Evolutionary conservation across 1,140 invertebrate species (phyloP).

Genomic region (Meteorus sp.): DNA sequence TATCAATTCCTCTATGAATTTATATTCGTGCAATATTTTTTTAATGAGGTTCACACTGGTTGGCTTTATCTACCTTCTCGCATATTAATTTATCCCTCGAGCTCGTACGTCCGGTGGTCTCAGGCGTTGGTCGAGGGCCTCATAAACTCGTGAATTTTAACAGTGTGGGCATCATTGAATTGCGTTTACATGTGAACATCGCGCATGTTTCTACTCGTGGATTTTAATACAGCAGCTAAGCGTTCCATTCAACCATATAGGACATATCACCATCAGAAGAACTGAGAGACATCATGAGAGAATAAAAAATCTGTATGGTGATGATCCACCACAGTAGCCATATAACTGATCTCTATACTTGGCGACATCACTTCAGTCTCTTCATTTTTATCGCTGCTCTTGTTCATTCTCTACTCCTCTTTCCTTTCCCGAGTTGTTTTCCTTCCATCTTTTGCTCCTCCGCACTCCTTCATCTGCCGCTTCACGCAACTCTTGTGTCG

Average conservation of each 20-base stretch:
- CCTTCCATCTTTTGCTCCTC: too few relatives aligned
- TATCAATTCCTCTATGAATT: too few relatives aligned
- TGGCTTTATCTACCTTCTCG: slow-evolving; percentile 18
- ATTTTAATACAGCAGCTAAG: background rate
- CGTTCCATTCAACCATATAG: too few relatives aligned
- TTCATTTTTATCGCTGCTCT: too few relatives aligned
- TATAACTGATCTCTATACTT: background rate
- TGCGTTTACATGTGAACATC: slow-evolving; percentile 11
- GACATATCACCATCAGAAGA: too few relatives aligned
- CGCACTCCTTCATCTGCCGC: background rate
- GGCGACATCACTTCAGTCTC: too few relatives aligned
- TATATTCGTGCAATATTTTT: too few relatives aligned
- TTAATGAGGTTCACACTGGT: too few relatives aligned
- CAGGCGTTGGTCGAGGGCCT: slow-evolving; percentile 20
- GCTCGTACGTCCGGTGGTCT: slow-evolving; percentile 33
- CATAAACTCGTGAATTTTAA: slow-evolving; percentile 24
- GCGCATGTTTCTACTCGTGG: background rate
- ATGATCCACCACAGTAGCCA: background rate
- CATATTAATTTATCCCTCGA: slow-evolving; percentile 38
- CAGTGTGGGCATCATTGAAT: slow-evolving; percentile 20
- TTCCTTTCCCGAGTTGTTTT: too few relatives aligned
- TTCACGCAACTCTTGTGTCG: background rate
- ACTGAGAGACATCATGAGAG: too few relatives aligned
- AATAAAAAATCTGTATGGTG: too few relatives aligned
- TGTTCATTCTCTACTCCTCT: too few relatives aligned